A percentile compares a stretch with the other conserved stretches of the same genome.
Evolutionary conservation across 1,140 invertebrate species (phyloP).

Genomic region (Holcopasites calliopsidis): DNA sequence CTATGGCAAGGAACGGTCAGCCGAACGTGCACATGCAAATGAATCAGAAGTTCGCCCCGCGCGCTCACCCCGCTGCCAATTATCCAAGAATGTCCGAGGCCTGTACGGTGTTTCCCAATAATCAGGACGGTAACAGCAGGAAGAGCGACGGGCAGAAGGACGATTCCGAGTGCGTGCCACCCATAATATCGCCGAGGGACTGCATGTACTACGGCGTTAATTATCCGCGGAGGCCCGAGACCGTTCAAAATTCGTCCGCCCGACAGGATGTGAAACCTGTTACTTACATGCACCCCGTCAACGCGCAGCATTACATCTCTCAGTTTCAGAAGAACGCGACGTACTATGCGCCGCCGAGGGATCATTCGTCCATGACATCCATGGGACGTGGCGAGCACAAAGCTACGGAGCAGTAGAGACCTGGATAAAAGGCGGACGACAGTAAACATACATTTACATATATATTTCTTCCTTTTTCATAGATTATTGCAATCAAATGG

Average conservation of each 20-base stretch:
- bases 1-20: background rate
- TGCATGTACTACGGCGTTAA: constrained; percentile 44
- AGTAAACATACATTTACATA: background rate
- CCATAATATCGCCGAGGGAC: constrained; percentile 55
- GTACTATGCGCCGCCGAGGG: constrained; percentile 11
- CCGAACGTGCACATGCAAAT: constrained; percentile 7
- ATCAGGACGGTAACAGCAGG: background rate
- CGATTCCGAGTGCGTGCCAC: constrained; percentile 33
- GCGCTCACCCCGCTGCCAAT: background rate
- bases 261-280: background rate
- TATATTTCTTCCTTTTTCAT: constrained; percentile 12
- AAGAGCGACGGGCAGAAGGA: constrained; percentile 15
- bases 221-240: constrained; percentile 16
- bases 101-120: background rate
- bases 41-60: constrained; percentile 23
- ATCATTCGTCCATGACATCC: constrained; percentile 1
- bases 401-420: constrained; percentile 32
- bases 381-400: constrained; percentile 22
- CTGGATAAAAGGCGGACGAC: background rate
- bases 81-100: constrained; percentile 27
- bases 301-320: constrained; percentile 4
- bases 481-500: constrained; percentile 12
- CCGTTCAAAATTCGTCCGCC: background rate
- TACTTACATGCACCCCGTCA: background rate
- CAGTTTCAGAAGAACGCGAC: constrained; percentile 13